Base-by-base conservation (phyloP, 2,888 invertebrate genomes). In the Glaucopsyche alexis region DNA sequence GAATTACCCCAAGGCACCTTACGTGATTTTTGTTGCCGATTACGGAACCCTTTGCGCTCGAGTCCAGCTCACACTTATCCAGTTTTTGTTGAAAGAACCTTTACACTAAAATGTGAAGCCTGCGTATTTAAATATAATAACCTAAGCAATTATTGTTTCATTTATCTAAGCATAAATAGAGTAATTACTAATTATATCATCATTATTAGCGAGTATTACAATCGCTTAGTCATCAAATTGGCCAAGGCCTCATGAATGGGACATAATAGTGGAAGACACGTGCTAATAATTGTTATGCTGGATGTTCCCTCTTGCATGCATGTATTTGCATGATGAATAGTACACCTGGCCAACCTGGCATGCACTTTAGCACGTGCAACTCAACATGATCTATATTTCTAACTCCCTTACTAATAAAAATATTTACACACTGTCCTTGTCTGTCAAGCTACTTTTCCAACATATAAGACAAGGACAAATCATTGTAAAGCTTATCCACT, bases 171-270 rank as follows among this genome's bases (percentile, higher is more conserved):
- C 60, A 38, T 29, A 60, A 11, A 60, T 29, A 60, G 11, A 29
- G n/a, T 47, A 50, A 13, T n/a, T n/a, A n/a, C n/a, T 60, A 60
- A 29, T 60, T 60, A 60, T 14, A 60, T 60, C 29, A 60, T 60
- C 60, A 60, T 60, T 60, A 60, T 29, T 60, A 29, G 0, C 29
- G 0, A 29, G 29, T 60, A 60, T 38, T 29, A 60, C 60, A 38
- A 60, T 60, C 60, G 60, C 60, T 60, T 60, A 60, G 60, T 60
- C 60, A 60, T 60, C 29, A 50, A 50, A 38, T 60, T 60, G 60
- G 7, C 60, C 60, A 47, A 47, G 47, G 47, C 47, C 29, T 60
- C 29, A 60, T 60, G 60, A 60, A 60, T 60, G 60, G 60, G 14
- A 29, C 60, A 11, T 29, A 60, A 11, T 13, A 60, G 29, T 60